Conservation (phyloP, 2,113 vertebrate genomes). For the Platanista minor region DNA sequence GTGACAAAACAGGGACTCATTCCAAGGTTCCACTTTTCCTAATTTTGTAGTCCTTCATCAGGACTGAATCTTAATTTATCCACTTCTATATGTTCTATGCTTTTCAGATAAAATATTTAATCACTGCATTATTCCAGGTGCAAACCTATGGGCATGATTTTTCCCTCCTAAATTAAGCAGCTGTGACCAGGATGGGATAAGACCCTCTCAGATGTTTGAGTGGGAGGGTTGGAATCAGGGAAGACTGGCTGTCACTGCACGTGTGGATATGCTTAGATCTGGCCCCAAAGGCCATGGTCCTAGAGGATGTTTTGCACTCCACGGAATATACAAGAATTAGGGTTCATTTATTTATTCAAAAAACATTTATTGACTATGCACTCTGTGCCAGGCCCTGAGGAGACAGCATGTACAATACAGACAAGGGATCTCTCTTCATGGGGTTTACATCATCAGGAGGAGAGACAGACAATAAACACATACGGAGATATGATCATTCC, state of each 20-base stretch:
- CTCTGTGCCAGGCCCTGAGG: background rate
- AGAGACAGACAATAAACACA: background rate
- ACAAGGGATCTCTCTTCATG: background rate
- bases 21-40: background rate
- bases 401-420: background rate
- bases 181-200: background rate
- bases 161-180: background rate
- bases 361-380: background rate
- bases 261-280: background rate
- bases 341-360: background rate
- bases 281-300: background rate
- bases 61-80: background rate
- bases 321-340: background rate
- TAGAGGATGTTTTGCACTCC: background rate
- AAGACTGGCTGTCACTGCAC: background rate
- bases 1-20: background rate
- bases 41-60: background rate
- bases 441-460: background rate
- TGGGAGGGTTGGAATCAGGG: background rate
- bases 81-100: background rate
- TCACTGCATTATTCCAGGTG: background rate
- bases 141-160: background rate
- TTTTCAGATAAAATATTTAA: background rate
- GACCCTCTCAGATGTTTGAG: background rate
- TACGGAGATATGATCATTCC: background rate